Conservation (phyloP, 2,888 invertebrate genomes). For the Opisthograptis luteolata region DNA sequence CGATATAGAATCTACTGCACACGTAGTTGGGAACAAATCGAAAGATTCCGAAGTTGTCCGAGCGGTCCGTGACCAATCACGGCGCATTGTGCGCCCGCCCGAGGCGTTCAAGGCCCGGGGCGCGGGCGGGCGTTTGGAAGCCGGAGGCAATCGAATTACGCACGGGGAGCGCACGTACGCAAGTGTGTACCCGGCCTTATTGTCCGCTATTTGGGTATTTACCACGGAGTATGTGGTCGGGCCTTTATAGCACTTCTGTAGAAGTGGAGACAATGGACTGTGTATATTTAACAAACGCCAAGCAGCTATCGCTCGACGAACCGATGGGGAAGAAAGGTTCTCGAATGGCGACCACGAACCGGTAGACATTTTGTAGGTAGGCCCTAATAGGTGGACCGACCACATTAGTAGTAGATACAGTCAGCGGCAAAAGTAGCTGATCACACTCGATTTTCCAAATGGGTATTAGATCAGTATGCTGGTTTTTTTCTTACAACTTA, state of each 20-base stretch:
- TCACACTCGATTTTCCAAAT: too few species aligned
- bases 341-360: too few species aligned
- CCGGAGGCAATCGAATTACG: conserved; percentile 52
- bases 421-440: too few species aligned
- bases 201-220: conserved; percentile 16
- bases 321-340: too few species aligned
- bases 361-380: too few species aligned
- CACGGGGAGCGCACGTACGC: conserved; percentile 36
- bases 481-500: too few species aligned
- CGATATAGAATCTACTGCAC: conserved; percentile 18
- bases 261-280: neutral
- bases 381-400: too few species aligned
- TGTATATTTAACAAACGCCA: too few species aligned
- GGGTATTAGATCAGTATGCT: too few species aligned
- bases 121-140: conserved; percentile 7
- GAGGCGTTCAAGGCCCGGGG: conserved; percentile 8
- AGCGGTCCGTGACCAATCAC: conserved; percentile 70
- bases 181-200: conserved; percentile 41
- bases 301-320: too few species aligned
- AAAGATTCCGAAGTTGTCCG: conserved; percentile 36
- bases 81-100: conserved; percentile 59
- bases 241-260: neutral
- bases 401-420: too few species aligned
- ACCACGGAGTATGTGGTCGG: conserved; percentile 6
- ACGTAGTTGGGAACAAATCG: conserved; percentile 28